phyloP scores from a whole-genome alignment of 2,797 vertebrate genomes.

The Aplochiton taeniatus region DNA sequence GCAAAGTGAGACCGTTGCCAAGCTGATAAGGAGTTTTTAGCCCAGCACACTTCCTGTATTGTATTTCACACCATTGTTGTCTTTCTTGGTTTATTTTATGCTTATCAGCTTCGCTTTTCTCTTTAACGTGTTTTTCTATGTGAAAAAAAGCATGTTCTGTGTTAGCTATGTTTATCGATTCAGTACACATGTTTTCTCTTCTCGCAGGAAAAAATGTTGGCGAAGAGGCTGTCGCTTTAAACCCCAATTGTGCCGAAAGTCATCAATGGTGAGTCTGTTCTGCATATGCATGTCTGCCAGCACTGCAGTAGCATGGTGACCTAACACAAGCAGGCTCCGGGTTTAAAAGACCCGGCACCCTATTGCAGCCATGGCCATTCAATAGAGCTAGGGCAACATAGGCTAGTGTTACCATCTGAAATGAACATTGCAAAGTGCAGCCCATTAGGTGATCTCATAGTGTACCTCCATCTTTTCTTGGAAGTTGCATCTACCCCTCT shows the following conservation, averaged over 20 bases:
- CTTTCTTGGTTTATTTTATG: slow-evolving; percentile 40
- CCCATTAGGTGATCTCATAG: neutral
- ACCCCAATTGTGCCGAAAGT: slow-evolving; percentile 85
- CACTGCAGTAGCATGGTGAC: neutral
- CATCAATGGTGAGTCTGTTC: slow-evolving; percentile 89
- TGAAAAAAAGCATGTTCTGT: slow-evolving; percentile 7
- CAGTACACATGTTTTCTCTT: slow-evolving; percentile 10
- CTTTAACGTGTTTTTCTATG: neutral
- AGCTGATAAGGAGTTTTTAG: slow-evolving; percentile 40
- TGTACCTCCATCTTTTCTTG: neutral
- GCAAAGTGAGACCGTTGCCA: slow-evolving; percentile 31
- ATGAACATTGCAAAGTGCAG: neutral
- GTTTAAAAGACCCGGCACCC: neutral
- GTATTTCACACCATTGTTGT: slow-evolving; percentile 34
- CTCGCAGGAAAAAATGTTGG: slow-evolving; percentile 84
- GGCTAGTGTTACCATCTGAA: slow-evolving; percentile 12
- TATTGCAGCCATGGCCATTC: slow-evolving; percentile 1
- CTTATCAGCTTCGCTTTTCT: neutral
- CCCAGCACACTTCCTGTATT: slow-evolving; percentile 31
- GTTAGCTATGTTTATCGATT: slow-evolving; percentile 12
- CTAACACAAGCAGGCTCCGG: neutral
- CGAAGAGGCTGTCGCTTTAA: slow-evolving; percentile 83
- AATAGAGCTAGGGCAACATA: slow-evolving; percentile 5
- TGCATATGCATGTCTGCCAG: too few species aligned
- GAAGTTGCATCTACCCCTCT: neutral